Percentiles rank a stretch among this genome's conserved stretches.
Conservation (phyloP, 2,888 invertebrate genomes). For the Hypomecis atomaria region DNA sequence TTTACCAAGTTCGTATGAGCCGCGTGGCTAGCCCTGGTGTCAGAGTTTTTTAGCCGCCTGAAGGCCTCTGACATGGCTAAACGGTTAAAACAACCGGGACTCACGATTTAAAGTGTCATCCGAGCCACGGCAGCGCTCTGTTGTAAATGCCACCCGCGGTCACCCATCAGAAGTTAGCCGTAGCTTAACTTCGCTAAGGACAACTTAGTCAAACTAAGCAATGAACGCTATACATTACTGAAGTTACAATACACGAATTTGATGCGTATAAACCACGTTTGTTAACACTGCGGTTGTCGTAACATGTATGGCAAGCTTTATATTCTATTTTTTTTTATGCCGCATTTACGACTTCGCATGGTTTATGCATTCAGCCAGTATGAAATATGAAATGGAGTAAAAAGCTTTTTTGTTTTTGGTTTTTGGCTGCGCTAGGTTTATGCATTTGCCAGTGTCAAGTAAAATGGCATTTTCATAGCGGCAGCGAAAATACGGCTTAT, state of each 20-base stretch:
- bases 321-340: constrained; percentile 3
- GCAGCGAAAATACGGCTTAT: neutral
- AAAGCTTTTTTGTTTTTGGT: constrained; percentile 6
- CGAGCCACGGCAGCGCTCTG: no score
- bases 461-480: neutral
- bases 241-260: neutral
- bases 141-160: no score
- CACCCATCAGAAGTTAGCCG: no score
- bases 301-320: constrained; percentile 5
- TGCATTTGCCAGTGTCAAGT: neutral
- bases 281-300: neutral
- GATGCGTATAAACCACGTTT: neutral
- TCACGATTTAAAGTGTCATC: no score
- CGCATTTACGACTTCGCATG: constrained; percentile 9
- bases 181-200: no score
- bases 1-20: no score
- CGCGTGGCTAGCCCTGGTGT: no score
- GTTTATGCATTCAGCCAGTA: constrained; percentile 16
- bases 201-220: neutral
- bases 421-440: constrained; percentile 3
- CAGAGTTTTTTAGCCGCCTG: no score
- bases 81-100: no score
- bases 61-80: no score
- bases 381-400: constrained; percentile 9
- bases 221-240: neutral